Conservation (phyloP, 2,888 invertebrate genomes). For the Ormyrus nitidulus region DNA sequence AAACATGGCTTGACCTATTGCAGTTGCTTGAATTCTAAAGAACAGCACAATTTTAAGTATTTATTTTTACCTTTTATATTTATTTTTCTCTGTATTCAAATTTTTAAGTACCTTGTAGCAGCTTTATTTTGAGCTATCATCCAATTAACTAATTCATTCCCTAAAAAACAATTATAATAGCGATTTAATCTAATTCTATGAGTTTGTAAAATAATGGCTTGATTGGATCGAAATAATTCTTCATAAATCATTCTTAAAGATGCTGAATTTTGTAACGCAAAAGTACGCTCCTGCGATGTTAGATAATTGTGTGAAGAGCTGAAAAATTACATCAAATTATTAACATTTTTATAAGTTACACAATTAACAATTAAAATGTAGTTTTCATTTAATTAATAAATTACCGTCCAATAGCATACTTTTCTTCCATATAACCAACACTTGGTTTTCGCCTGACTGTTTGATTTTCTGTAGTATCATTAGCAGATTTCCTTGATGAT, state of each 20-base stretch:
- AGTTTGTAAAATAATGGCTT: slow-evolving; percentile 79
- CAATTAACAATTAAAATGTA: not conserved
- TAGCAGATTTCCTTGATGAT: slow-evolving; percentile 62
- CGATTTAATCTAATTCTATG: slow-evolving; percentile 85
- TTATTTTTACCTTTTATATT: not conserved
- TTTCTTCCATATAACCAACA: slow-evolving; percentile 86
- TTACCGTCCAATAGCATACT: slow-evolving; percentile 79
- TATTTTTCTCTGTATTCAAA: not conserved
- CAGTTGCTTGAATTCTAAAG: slow-evolving; percentile 83
- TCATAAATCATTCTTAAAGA: slow-evolving; percentile 81
- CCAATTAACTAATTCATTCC: slow-evolving; percentile 90
- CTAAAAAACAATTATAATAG: slow-evolving; percentile 86
- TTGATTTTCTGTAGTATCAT: slow-evolving; percentile 67
- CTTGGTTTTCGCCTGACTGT: slow-evolving; percentile 80
- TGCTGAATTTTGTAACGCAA: slow-evolving; percentile 78
- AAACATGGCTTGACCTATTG: slow-evolving; percentile 87
- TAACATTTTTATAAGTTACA: not conserved
- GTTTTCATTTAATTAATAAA: not conserved
- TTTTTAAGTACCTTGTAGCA: slow-evolving; percentile 80
- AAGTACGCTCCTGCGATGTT: slow-evolving; percentile 77
- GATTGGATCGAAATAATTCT: slow-evolving; percentile 78
- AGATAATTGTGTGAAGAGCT: slow-evolving; percentile 75
- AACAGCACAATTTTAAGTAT: not conserved
- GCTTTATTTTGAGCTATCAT: slow-evolving; percentile 86
- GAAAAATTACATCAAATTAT: slow-evolving; percentile 20